Evolutionary conservation across 2,888 invertebrate species (phyloP).

Genomic region (Lypha dubia): DNA sequence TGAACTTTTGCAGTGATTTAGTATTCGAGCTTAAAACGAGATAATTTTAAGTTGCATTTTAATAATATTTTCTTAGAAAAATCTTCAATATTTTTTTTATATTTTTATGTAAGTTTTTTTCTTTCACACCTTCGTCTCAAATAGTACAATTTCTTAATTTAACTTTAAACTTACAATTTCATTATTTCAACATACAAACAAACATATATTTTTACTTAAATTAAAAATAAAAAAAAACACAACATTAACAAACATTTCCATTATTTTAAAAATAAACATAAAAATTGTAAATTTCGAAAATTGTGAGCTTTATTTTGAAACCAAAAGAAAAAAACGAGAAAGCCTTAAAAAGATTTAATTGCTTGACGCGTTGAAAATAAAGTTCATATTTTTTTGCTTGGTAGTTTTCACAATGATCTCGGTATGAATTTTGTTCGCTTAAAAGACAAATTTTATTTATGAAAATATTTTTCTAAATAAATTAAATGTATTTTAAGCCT

Average conservation of each 20-base stretch:
- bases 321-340: conserved; percentile 11
- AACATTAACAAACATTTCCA: conserved; percentile 70
- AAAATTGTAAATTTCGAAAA: conserved; percentile 72
- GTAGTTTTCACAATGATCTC: conserved; percentile 83
- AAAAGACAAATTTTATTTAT: conserved; percentile 66
- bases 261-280: conserved; percentile 70
- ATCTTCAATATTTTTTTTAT: conserved; percentile 47
- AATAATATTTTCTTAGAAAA: conserved; percentile 43
- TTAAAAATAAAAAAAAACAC: conserved; percentile 1
- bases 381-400: conserved; percentile 76
- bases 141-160: conserved; percentile 69
- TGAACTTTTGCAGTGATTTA: no score
- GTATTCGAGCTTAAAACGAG: no score
- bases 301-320: conserved; percentile 56
- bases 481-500: conserved; percentile 65
- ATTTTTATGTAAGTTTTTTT: conserved; percentile 27
- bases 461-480: conserved; percentile 59
- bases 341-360: neutral
- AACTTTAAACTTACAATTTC: conserved; percentile 46
- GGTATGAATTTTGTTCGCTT: conserved; percentile 79
- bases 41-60: conserved; percentile 31
- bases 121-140: conserved; percentile 59
- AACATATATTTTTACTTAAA: conserved; percentile 10
- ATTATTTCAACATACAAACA: conserved; percentile 31
- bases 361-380: conserved; percentile 18